These are phyloP conservation scores for Avahi laniger DNA, from an alignment of 2,797 vertebrate species.

Conservation along the genomic window DNA sequence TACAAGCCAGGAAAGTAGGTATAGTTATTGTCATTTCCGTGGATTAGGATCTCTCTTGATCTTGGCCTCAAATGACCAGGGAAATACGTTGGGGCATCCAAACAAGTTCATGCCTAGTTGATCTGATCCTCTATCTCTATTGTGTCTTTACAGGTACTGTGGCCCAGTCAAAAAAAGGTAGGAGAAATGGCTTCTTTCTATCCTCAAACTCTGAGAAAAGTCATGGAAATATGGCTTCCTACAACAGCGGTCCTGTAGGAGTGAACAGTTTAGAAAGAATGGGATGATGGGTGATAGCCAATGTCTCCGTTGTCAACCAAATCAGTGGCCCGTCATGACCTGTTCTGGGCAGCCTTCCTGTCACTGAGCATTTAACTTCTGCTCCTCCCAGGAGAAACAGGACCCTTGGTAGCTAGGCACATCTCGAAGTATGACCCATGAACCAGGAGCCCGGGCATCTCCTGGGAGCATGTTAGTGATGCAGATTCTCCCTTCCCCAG, in stretches of 20 bases:
- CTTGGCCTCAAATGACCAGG: not conserved
- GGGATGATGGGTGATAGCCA: not conserved
- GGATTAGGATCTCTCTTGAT: not conserved
- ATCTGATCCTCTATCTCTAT: constrained; percentile 48
- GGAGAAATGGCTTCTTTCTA: constrained; percentile 42
- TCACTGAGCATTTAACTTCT: not conserved
- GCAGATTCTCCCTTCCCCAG: not conserved
- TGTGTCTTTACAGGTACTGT: constrained; percentile 56
- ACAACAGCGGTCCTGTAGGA: not conserved
- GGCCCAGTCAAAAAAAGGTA: constrained; percentile 50
- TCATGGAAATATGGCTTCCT: not conserved
- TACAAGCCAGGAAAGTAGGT: not conserved
- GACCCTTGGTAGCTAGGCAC: not conserved
- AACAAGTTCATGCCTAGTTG: not conserved
- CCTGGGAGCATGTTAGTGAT: not conserved
- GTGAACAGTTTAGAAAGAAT: not conserved
- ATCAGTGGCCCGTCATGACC: not conserved
- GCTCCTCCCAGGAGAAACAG: constrained; percentile 16
- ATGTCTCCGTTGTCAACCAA: not conserved
- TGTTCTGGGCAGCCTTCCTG: not conserved
- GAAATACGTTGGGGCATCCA: not conserved
- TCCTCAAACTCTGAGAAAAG: constrained; percentile 13
- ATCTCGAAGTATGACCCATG: not conserved
- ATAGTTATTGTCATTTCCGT: not conserved
- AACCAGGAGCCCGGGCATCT: not conserved